Evolutionary conservation across 2,888 invertebrate genomes (phyloP), one percentile per base, ranked within the genome.

Genomic region (Epiblema foenella): DNA sequence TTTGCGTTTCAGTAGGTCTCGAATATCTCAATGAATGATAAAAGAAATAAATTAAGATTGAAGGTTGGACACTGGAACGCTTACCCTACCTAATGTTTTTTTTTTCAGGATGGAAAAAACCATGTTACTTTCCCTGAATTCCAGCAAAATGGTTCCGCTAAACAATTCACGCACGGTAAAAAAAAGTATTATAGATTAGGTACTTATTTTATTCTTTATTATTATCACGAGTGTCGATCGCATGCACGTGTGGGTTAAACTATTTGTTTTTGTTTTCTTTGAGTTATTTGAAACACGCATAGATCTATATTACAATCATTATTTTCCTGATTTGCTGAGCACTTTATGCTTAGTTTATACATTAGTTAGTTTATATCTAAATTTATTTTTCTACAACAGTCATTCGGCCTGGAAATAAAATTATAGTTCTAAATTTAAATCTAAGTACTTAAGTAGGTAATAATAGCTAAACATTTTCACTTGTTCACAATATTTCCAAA

Each of bases 51-150:
- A 24, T 24, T 24, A 24, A 24, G 4, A 24, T 4, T 24, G 2
- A 24, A 24, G 24, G 24, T 24, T 1, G 24, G 24, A 24, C 24
- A 24, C 2, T 24, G 24, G 24, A 24, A 24, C 4, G 24, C 4
- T 24, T 24, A 24, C 24, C 24, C 24, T 24, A 33, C 33, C 33
- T 33, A 33, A 33, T 33, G 33, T 52, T 56, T 75, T 67, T 76
- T 71, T 68, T 94, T 94, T 74, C 93, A 97, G 96, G 97, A 97
- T 88, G 97, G 97, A 81, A 97, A 97, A 94, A 97, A 97, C 89
- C 97, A 97, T 92, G 97, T 97, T 79, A 97, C 97, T 89, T 97
- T 97, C 93, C 97, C 97, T 62, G 97, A 97, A 93, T 97, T 97
- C 90, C 97, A 97, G 91, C 97, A 97, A 93, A 97, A 97, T 84